Base-by-base conservation (phyloP, 2,113 vertebrate species). In the Ranitomeya variabilis region DNA sequence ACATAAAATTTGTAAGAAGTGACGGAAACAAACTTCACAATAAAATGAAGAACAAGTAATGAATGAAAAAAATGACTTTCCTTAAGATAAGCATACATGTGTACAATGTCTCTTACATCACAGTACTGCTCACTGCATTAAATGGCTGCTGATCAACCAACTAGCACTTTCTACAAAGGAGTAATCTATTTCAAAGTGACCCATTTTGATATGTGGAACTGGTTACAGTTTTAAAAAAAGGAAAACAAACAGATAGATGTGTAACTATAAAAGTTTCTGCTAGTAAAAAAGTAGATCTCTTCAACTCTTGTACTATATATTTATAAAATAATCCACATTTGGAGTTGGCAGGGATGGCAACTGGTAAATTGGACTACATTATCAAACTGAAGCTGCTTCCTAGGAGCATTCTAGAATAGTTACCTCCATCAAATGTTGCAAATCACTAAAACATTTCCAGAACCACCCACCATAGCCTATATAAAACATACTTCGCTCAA, bases 371-470 rank as follows among this genome's bases (percentile, higher is more conserved):
- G 57, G 59, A 59, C 31, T 64, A 62, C 12, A 13, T 62, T 12
- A 19, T 57, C 37, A 15, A 15, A 76, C 11, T 31, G 18, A 26
- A 81, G 57, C 60, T 81, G 37, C 69, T 73, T 45, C 7, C 6
- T 8, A 74, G 31, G 26, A 74, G 71, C 74, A 54, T 78, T 78
- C 18, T 21, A 21, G 52, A 55, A 23, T 55, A 79, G 77, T 79
- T 79, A 55, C 51, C 51, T 6, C 55, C n/a, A 81, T 62, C n/a
- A 57, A 9, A 78, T 54, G 19, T 55, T 52, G 76, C 45, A 77
- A 66, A 86, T 80, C 69, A 64, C 79, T 57, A 80, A 66, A 81
- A 87, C 51, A 79, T 80, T 54, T 69, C 21, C 52, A 55, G 26
- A 21, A 67, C 62, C 71, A 52, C 64, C 52, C 15, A 64, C 26